These are phyloP conservation scores for Anguilla anguilla DNA, from an alignment of 2,797 vertebrate genomes.

Conservation along the genomic window DNA sequence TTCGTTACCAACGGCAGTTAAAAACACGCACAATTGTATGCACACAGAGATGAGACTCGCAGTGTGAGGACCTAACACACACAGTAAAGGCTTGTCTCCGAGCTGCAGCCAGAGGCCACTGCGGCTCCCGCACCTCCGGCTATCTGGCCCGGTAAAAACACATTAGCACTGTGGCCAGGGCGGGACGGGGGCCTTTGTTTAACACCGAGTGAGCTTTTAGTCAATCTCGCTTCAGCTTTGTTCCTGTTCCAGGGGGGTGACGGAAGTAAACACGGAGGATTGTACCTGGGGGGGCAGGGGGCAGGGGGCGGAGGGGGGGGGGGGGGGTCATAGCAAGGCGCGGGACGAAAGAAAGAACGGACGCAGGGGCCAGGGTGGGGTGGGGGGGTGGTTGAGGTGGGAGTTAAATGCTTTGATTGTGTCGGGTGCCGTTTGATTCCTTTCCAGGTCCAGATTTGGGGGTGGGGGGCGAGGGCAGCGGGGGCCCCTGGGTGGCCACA, in stretches of 20 bases:
- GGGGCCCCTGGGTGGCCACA: background rate
- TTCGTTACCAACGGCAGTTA: background rate
- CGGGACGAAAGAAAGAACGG: background rate
- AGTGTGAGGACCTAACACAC: background rate
- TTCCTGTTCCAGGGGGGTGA: constrained; percentile 2
- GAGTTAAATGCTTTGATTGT: constrained; percentile 13
- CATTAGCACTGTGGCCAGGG: background rate
- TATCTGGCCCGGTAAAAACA: constrained; percentile 13
- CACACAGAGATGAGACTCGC: background rate
- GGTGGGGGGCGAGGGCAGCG: background rate
- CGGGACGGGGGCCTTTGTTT: constrained; percentile 9
- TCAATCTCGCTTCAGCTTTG: constrained; percentile 4
- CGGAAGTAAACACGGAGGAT: background rate
- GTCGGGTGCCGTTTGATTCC: background rate
- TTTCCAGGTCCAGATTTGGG: constrained; percentile 21
- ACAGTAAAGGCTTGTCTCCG: background rate
- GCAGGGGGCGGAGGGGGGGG: constrained; percentile 13
- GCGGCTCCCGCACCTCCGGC: background rate
- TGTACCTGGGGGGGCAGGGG: constrained; percentile 11
- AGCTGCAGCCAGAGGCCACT: background rate
- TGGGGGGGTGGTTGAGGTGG: background rate
- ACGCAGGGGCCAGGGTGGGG: background rate
- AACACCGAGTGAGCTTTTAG: constrained; percentile 12
- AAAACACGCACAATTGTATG: background rate
- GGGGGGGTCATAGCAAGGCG: constrained; percentile 9